phyloP scores from a whole-genome alignment of 2,113 vertebrate species.

The Gymnarchus niloticus region DNA sequence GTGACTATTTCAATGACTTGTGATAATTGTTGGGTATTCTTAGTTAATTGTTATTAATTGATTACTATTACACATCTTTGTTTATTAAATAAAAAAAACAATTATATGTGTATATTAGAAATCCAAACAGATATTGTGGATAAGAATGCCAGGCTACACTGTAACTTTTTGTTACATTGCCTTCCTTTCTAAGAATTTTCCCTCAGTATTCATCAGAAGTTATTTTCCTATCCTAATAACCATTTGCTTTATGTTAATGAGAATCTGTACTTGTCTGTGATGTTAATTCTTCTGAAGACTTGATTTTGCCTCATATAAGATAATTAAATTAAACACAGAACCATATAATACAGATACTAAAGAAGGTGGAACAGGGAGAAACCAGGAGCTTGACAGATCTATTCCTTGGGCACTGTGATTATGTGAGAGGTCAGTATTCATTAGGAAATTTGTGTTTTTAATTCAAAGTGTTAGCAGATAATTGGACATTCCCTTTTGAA shows the following conservation, averaged over 20 bases:
- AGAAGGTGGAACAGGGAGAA: background rate
- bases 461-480: background rate
- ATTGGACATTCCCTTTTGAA: background rate
- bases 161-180: background rate
- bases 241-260: background rate
- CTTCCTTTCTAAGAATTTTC: background rate
- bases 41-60: background rate
- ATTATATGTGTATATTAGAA: background rate
- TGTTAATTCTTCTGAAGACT: background rate
- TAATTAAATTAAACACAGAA: background rate
- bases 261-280: background rate
- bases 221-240: background rate
- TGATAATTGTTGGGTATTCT: background rate
- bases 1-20: background rate
- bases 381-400: too few species aligned
- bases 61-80: background rate
- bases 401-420: background rate
- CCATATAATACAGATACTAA: background rate
- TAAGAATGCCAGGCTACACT: background rate
- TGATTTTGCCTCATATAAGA: background rate
- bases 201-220: background rate
- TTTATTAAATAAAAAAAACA: background rate
- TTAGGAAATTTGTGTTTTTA: background rate
- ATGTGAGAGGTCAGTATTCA: background rate
- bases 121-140: background rate